Conservation (phyloP, 2,113 vertebrate species). For the Nannobrachium achirus region DNA sequence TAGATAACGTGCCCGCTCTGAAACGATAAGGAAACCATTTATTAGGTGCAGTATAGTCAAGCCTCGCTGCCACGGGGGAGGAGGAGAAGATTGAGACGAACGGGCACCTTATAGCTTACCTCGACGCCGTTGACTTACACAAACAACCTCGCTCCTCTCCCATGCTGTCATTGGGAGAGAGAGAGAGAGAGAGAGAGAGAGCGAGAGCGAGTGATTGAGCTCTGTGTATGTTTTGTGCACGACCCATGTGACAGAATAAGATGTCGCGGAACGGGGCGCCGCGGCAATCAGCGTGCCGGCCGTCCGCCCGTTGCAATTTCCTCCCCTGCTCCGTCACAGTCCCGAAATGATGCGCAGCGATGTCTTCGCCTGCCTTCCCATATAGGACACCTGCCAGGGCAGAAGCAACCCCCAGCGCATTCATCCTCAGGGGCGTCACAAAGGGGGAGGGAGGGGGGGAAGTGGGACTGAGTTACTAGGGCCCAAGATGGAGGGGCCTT, state of each 20-base stretch:
- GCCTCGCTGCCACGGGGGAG: not conserved
- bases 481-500: too few relatives aligned
- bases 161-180: too few relatives aligned
- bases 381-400: conserved; percentile 7
- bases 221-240: too few relatives aligned
- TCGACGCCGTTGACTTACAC: not conserved
- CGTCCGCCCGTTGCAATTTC: conserved; percentile 56
- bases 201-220: conserved; percentile 15
- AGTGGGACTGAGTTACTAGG: too few relatives aligned
- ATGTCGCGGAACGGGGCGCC: conserved; percentile 39
- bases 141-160: too few relatives aligned
- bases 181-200: not conserved
- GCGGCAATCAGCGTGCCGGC: conserved; percentile 50
- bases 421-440: conserved; percentile 33
- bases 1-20: conserved; percentile 8
- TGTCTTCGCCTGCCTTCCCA: not conserved
- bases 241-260: conserved; percentile 49
- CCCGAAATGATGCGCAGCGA: conserved; percentile 47
- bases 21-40: conserved; percentile 6
- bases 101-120: not conserved
- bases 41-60: too few relatives aligned
- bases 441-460: too few relatives aligned
- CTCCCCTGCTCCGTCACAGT: conserved; percentile 51
- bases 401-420: conserved; percentile 19
- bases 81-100: not conserved